Base-by-base conservation (phyloP, 1,140 invertebrate species). In the Rhagoletis zephyria region DNA sequence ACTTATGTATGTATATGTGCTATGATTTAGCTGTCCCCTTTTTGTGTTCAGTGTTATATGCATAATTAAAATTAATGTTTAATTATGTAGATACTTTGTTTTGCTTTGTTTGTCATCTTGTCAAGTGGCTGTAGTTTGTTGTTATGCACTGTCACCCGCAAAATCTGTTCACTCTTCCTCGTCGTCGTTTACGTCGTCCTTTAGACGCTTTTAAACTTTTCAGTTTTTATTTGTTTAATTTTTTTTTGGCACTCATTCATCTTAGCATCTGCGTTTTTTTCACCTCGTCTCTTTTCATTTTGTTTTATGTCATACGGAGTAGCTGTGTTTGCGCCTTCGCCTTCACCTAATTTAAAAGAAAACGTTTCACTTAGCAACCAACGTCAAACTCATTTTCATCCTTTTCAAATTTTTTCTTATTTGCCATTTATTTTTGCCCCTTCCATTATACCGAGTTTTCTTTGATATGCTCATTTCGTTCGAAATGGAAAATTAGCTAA, bases 331-430 rank as follows among this genome's bases (percentile, higher is more conserved):
- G 14, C 6, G 67, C 42, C 67, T 74, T 74, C 42, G 45, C 67
- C 67, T 74, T 74, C 67, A 74, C 67, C 67, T 74, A 74, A 74
- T 45, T 74, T 74, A 45, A 4, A 30, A 45, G 10, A 48, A 74
- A 74, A 74, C 30, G 30, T 48, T 74, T 74, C 42, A 42, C 67
- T 74, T 74, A 74, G 67, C 67, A 74, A 30, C 30, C 30, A 30
- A 74, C 67, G 67, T 45, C 67, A 48, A 74, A 45, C 3, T 74
- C 42, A 45, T 74, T 74, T 74, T 74, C 64, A 74, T 74, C 67
- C 14, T 74, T 48, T 10, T 56, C 5, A 56, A 56, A 48, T 74
- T 45, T 74, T 74, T 74, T 45, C 67, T 16, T 74, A 16, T 48
- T 74, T 48, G 40, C 42, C 61, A 63, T 63, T n/a, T 63, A 12